phyloP scores from a whole-genome alignment of 2,113 vertebrate genomes.

The Sander vitreus region DNA sequence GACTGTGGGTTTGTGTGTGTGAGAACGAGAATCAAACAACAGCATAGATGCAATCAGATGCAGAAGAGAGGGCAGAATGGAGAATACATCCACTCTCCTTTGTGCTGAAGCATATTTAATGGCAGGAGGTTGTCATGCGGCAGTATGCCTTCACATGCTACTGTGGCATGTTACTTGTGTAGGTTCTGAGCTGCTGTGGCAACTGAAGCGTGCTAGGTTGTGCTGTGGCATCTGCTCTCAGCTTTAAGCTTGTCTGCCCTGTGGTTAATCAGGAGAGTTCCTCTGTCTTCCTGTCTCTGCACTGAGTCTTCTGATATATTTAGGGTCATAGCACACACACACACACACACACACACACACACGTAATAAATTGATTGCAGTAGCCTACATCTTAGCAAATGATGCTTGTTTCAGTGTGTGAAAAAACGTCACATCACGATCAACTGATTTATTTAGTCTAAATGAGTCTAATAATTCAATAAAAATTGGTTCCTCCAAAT shows the following conservation, averaged over 20 bases:
- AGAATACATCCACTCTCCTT: background rate
- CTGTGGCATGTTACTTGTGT: constrained; percentile 47
- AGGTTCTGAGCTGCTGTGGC: constrained; percentile 50
- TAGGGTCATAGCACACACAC: background rate
- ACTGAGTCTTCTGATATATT: constrained; percentile 19
- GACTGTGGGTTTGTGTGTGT: constrained; percentile 43
- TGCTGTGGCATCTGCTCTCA: constrained; percentile 60
- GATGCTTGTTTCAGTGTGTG: background rate
- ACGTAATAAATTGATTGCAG: background rate
- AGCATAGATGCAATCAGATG: constrained; percentile 40
- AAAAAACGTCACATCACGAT: background rate
- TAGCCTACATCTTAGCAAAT: background rate
- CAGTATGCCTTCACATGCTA: constrained; percentile 44
- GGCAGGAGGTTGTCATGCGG: constrained; percentile 47
- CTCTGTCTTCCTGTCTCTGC: constrained; percentile 11
- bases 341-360: too few relatives aligned
- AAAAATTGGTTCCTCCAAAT: background rate
- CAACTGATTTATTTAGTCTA: background rate
- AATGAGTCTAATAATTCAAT: background rate
- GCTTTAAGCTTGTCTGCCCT: constrained; percentile 49
- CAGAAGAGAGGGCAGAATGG: constrained; percentile 9
- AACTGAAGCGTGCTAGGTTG: constrained; percentile 50
- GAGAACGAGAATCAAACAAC: constrained; percentile 43
- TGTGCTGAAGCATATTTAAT: constrained; percentile 45
- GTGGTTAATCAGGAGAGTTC: constrained; percentile 48